Base-by-base conservation (phyloP, 2,113 vertebrate species). In the Noturus placidus region DNA sequence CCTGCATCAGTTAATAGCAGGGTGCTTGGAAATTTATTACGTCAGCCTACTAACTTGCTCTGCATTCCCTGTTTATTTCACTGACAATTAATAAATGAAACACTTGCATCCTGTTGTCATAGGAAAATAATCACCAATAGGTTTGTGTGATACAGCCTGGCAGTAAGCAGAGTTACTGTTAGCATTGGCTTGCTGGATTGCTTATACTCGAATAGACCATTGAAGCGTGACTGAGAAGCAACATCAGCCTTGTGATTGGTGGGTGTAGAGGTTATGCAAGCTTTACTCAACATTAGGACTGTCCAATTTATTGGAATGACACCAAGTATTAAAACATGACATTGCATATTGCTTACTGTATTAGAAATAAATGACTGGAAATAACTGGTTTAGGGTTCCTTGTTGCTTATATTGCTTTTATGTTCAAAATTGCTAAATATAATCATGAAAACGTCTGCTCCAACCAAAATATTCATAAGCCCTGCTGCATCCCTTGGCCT, bases 81-180 rank as follows among this genome's bases (percentile, higher is more conserved):
- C 17, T 35, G 19, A 35, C 30, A 25, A 35, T 30, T 35, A 56
- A 56, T 30, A 56, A 80, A 80, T 33, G 0, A 56, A 79, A 56
- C 7, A 56, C 50, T 56, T 33, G 17, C n/a, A 20, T 17, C 52
- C 56, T 33, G 52, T 17, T 57, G n/a, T 30, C 20, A 56, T 33
- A 11, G 52, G 52, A 33, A 80, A 80, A 57, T 80, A 80, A 80
- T 80, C 7, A 80, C 13, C 78, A 80, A 33, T 57, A 30, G n/a
- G 52, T 8, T 80, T 80, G n/a, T 33, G 50, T 54, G 50, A 56
- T 54, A 54, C 0, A 33, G 52, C 52, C 9, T n/a, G 52, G n/a
- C 77, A 56, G 27, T 54, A 30, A 56, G 38, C 50, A 56, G 77
- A 50, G 50, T 56, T 79, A n/a, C 78, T 80, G 78, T 80, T 78